Base-by-base conservation (phyloP, 1,140 invertebrate species). In the Campoletis sonorensis region DNA sequence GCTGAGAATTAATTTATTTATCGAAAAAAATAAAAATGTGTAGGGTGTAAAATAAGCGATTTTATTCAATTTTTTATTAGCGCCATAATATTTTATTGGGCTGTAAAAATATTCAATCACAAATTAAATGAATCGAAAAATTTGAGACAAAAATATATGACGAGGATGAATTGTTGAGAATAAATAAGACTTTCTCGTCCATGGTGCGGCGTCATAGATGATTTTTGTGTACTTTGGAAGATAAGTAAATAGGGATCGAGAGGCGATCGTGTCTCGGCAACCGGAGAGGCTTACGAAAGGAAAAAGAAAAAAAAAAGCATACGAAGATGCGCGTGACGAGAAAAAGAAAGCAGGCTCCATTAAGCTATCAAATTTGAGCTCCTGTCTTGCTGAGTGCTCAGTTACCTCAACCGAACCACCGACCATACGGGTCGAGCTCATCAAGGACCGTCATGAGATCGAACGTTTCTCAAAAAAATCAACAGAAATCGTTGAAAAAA, bases 311-410 rank as follows among this genome's bases (percentile, higher is more conserved):
- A 79, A 68, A 45, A 45, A 45, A 11, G 13, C 1, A 45, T 1
- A 13, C 40, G 3, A 11, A 13, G 40, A 45, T 11, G 73, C 30
- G 40, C 77, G 33, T 45, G 61, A 70, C 68, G 40, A 71, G 71
- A 21, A 45, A 64, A 82, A 79, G 73, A 61, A 27, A 75, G 71
- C 67, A 79, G 73, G 82, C 30, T 84, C 54, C 54, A 83, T 84
- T 77, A 30, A 33, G 45, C 81, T 85, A 86, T 88, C 87, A 82
- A 87, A 86, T 87, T 86, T 86, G 81, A 84, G 18, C 54, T 23
- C 54, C 54, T 23, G 54, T n/a, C 18, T n/a, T 58, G 68, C 68
- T 7, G 26, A 23, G n/a, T 1, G 54, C 54, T 58, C 54, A 7
- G 54, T 58, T 58, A 58, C 54, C 54, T 58, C 21, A 7, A 21